Conservation (phyloP, 2,888 invertebrate genomes). For the Apoda limacodes region DNA sequence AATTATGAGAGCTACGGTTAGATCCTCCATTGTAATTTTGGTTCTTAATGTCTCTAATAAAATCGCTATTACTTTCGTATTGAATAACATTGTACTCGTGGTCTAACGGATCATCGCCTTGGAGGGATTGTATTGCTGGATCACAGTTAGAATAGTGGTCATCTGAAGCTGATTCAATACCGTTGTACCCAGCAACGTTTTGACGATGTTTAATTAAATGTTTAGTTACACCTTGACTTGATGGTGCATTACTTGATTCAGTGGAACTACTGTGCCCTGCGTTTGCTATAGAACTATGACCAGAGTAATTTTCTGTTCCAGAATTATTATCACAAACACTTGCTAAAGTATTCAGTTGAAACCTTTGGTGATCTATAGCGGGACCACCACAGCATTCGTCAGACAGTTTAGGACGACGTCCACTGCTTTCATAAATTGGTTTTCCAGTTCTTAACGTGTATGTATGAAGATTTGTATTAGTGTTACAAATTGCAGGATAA, state of each 20-base stretch:
- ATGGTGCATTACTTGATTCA: conserved; percentile 63
- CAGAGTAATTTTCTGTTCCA: conserved; percentile 73
- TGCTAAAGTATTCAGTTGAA: conserved; percentile 66
- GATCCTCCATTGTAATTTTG: conserved; percentile 67
- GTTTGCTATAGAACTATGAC: conserved; percentile 70
- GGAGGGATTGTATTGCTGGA: conserved; percentile 59
- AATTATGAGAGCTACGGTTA: conserved; percentile 61
- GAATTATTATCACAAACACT: conserved; percentile 72
- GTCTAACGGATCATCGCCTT: conserved; percentile 60
- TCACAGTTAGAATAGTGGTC: conserved; percentile 67
- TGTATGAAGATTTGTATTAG: conserved; percentile 86
- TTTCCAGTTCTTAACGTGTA: conserved; percentile 84
- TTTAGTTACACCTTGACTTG: conserved; percentile 62
- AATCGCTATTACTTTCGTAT: conserved; percentile 62
- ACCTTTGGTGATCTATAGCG: conserved; percentile 52
- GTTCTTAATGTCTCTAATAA: conserved; percentile 62
- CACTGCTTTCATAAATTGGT: conserved; percentile 76
- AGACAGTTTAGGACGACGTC: conserved; percentile 50
- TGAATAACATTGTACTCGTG: conserved; percentile 67
- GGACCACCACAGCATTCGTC: conserved; percentile 57
- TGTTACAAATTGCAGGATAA: conserved; percentile 87
- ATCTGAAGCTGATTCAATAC: conserved; percentile 61
- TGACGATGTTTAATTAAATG: conserved; percentile 64
- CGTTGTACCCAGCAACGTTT: conserved; percentile 52
- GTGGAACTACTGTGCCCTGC: conserved; percentile 66